These are phyloP conservation scores for Globia sparganii DNA, from an alignment of 2,888 invertebrate genomes.

Conservation along the genomic window DNA sequence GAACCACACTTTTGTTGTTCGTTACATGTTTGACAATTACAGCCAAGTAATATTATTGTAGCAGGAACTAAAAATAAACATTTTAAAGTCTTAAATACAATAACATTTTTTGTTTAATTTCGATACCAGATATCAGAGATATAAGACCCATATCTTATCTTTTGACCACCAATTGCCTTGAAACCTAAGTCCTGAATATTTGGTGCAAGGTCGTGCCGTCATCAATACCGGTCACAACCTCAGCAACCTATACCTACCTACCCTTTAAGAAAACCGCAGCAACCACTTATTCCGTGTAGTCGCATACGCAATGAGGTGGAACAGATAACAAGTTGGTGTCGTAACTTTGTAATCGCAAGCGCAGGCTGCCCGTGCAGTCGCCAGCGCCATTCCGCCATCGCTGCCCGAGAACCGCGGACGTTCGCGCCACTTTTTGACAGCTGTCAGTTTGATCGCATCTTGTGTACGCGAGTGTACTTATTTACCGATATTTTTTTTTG, in stretches of 20 bases:
- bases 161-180: conserved; percentile 16
- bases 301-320: conserved; percentile 66
- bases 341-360: conserved; percentile 60
- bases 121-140: too few relatives aligned
- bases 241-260: conserved; percentile 22
- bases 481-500: conserved; percentile 31
- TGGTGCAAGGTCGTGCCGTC: conserved; percentile 43
- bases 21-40: background rate
- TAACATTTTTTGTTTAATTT: background rate
- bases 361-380: conserved; percentile 44
- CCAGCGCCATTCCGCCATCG: conserved; percentile 72
- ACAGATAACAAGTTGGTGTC: conserved; percentile 67
- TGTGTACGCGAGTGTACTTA: conserved; percentile 73
- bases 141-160: conserved; percentile 41
- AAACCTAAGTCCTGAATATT: conserved; percentile 22
- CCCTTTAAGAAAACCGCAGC: conserved; percentile 41
- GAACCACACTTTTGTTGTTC: background rate
- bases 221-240: conserved; percentile 2
- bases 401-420: conserved; percentile 71
- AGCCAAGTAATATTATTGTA: background rate
- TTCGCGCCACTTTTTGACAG: conserved; percentile 72
- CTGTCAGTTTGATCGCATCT: conserved; percentile 65
- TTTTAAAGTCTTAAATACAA: background rate
- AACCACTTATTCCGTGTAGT: conserved; percentile 34
- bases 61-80: background rate